Evolutionary conservation across 2,797 vertebrate genomes (phyloP).

Genomic region (Thaleichthys pacificus): DNA sequence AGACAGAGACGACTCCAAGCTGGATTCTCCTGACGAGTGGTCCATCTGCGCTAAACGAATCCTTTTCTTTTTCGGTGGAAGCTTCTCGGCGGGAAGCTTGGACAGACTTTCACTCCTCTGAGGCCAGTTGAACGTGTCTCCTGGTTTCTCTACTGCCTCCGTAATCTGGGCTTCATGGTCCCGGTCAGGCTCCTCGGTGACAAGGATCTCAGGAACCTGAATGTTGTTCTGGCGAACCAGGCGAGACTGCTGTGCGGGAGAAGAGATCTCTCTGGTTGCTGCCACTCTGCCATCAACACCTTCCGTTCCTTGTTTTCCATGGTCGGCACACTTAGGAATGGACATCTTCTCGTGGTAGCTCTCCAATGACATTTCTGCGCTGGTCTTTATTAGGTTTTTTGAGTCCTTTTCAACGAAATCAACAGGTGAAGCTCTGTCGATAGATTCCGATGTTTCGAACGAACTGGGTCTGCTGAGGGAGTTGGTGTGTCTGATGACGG

Average conservation of each 20-base stretch:
- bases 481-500: conserved; percentile 98
- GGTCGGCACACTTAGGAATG: conserved; percentile 57
- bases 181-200: conserved; percentile 95
- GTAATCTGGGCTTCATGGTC: conserved; percentile 81
- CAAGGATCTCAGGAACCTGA: conserved; percentile 96
- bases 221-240: conserved; percentile 96
- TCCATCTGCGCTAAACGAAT: conserved; percentile 96
- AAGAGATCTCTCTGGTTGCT: conserved; percentile 63
- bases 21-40: conserved; percentile 93
- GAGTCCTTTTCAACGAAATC: conserved; percentile 79
- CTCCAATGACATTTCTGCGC: conserved; percentile 62
- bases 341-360: conserved; percentile 67
- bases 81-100: conserved; percentile 94
- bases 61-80: conserved; percentile 97
- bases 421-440: conserved; percentile 81
- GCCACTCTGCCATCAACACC: conserved; percentile 60
- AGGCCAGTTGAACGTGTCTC: conserved; percentile 94
- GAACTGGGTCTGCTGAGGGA: conserved; percentile 91
- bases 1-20: conserved; percentile 90
- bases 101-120: conserved; percentile 95
- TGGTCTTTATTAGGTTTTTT: conserved; percentile 65
- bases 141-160: conserved; percentile 80
- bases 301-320: conserved; percentile 69
- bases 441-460: conserved; percentile 86
- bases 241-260: conserved; percentile 79